phyloP scores from a whole-genome alignment of 2,888 invertebrate species.

The Entomobrya multifasciata region DNA sequence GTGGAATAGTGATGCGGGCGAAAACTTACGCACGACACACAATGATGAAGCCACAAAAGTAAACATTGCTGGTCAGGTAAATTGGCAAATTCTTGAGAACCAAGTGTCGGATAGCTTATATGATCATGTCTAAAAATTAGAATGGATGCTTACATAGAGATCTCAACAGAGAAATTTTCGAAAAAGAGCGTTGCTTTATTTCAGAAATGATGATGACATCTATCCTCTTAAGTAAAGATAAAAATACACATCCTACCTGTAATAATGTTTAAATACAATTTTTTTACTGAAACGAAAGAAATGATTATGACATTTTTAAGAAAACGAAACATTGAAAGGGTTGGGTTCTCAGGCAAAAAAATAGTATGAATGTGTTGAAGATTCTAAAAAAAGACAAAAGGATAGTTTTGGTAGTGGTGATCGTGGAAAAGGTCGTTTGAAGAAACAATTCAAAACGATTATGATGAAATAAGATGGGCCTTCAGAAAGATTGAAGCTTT shows the following conservation, averaged over 20 bases:
- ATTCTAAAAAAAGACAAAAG: conserved; percentile 18
- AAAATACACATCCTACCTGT: background rate
- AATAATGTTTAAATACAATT: conserved; percentile 8
- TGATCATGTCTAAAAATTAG: background rate
- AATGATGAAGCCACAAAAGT: background rate
- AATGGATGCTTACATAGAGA: background rate
- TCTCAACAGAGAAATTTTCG: background rate
- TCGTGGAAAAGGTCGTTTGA: conserved; percentile 47
- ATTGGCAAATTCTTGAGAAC: conserved; percentile 21
- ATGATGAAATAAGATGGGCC: conserved; percentile 56
- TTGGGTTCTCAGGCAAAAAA: background rate
- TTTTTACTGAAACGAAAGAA: background rate
- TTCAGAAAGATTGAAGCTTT: conserved; percentile 40
- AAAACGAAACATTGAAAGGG: conserved; percentile 9
- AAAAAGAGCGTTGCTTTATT: background rate
- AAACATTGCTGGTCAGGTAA: background rate
- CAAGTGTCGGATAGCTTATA: background rate
- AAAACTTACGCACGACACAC: too few species aligned
- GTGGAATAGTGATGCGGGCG: too few species aligned
- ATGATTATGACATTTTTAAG: background rate
- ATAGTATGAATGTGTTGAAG: background rate
- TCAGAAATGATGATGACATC: conserved; percentile 36
- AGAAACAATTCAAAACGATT: conserved; percentile 56
- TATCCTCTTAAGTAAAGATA: conserved; percentile 13
- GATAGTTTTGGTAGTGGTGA: background rate